Conservation (phyloP, 2,797 vertebrate species). For the Pempheris klunzingeri region DNA sequence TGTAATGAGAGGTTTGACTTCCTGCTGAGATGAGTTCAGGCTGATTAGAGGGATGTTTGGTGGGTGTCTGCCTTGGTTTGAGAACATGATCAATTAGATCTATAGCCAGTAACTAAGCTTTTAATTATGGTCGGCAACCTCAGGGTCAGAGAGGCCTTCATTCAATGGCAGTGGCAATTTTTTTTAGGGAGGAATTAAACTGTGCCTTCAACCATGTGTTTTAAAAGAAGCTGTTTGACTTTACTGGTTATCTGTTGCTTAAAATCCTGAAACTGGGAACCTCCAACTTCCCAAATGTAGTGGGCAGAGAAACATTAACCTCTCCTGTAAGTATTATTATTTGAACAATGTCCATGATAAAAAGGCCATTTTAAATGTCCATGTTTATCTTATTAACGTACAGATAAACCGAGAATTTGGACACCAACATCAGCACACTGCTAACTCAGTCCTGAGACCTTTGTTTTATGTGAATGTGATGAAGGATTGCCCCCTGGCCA, state of each 20-base stretch:
- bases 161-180: neutral
- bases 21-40: slow-evolving; percentile 39
- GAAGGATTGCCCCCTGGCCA: too few relatives aligned
- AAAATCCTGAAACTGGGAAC: neutral
- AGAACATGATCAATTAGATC: slow-evolving; percentile 49
- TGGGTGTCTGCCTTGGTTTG: slow-evolving; percentile 13
- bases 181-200: neutral
- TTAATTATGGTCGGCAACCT: slow-evolving; percentile 63
- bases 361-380: neutral
- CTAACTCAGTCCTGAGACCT: neutral
- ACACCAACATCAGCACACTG: neutral
- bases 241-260: neutral
- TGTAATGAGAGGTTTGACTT: slow-evolving; percentile 58
- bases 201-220: neutral
- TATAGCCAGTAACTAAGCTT: slow-evolving; percentile 49
- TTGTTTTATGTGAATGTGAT: neutral
- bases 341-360: too few relatives aligned
- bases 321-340: too few relatives aligned
- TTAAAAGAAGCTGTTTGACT: neutral
- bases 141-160: neutral
- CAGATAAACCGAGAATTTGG: neutral
- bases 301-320: neutral
- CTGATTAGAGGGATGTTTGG: slow-evolving; percentile 37
- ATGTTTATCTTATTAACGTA: neutral
- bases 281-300: neutral